Evolutionary conservation across 1,140 invertebrate genomes (phyloP).

Genomic region (Dreissena rostriformis): DNA sequence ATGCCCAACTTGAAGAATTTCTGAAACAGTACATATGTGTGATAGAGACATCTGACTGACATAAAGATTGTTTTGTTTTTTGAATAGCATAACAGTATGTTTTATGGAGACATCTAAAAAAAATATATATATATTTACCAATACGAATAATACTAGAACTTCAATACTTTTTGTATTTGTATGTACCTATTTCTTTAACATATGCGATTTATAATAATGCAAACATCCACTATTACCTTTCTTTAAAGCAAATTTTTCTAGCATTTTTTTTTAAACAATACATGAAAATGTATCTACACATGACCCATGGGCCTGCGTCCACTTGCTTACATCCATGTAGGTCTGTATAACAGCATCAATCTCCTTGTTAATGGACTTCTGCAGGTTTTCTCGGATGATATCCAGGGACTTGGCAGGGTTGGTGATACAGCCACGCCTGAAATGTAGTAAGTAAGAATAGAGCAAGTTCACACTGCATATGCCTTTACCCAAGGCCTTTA

Average conservation of each 20-base stretch:
- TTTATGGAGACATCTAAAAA: too few species aligned
- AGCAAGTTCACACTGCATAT: too few species aligned
- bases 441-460: not conserved
- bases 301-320: not conserved
- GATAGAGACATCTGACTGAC: too few species aligned
- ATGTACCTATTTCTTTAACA: not conserved
- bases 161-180: too few species aligned
- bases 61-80: too few species aligned
- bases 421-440: slow-evolving; percentile 75
- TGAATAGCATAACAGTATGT: too few species aligned
- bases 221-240: not conserved
- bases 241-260: not conserved
- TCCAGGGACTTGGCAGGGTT: slow-evolving; percentile 89
- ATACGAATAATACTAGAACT: too few species aligned
- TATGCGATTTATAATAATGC: not conserved
- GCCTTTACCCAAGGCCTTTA: too few species aligned
- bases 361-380: slow-evolving; percentile 89
- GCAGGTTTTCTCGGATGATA: slow-evolving; percentile 88
- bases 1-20: slow-evolving; percentile 88
- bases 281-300: not conserved
- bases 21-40: slow-evolving; percentile 64
- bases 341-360: slow-evolving; percentile 89
- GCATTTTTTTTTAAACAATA: too few species aligned
- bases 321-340: slow-evolving; percentile 86
- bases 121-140: not conserved